Conservation (phyloP, 2,888 invertebrate species). For the Caenorhabditis sulstoni region DNA sequence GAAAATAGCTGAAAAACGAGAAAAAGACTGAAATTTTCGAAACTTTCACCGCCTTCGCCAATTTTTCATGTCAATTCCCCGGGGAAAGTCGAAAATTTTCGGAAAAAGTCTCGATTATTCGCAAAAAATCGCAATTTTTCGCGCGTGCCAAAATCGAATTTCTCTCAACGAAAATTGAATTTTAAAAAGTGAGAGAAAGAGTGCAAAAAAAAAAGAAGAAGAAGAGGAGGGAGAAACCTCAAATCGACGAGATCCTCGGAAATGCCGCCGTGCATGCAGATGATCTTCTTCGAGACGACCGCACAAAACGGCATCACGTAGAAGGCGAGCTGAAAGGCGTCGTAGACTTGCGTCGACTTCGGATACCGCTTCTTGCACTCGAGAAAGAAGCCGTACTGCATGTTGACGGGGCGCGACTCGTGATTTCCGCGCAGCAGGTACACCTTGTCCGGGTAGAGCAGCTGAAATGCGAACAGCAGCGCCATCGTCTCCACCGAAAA, state of each 20-base stretch:
- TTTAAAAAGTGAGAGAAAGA: no score
- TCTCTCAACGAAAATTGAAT: no score
- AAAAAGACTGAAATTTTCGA: no score
- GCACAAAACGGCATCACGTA: slow-evolving; percentile 98
- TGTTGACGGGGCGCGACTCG: slow-evolving; percentile 89
- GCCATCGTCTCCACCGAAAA: slow-evolving; percentile 85
- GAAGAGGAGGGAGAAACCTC: slow-evolving; percentile 84
- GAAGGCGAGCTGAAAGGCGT: slow-evolving; percentile 83
- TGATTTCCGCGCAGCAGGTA: slow-evolving; percentile 96
- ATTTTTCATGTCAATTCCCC: no score
- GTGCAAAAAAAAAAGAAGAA: no score
- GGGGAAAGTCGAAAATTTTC: no score
- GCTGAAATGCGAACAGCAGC: slow-evolving; percentile 86
- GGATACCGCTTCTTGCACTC: slow-evolving; percentile 86
- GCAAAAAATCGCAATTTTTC: no score
- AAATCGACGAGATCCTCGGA: slow-evolving; percentile 81
- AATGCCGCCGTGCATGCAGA: slow-evolving; percentile 87
- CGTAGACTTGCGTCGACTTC: slow-evolving; percentile 68
- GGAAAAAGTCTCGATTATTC: no score
- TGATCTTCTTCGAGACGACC: slow-evolving; percentile 89
- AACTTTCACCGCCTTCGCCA: no score
- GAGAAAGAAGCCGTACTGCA: slow-evolving; percentile 76
- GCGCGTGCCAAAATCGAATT: no score
- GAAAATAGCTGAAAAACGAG: no score
- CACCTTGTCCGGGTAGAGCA: slow-evolving; percentile 88